Conservation (phyloP, 2,797 vertebrate species). For the Pangasius krempfi region DNA sequence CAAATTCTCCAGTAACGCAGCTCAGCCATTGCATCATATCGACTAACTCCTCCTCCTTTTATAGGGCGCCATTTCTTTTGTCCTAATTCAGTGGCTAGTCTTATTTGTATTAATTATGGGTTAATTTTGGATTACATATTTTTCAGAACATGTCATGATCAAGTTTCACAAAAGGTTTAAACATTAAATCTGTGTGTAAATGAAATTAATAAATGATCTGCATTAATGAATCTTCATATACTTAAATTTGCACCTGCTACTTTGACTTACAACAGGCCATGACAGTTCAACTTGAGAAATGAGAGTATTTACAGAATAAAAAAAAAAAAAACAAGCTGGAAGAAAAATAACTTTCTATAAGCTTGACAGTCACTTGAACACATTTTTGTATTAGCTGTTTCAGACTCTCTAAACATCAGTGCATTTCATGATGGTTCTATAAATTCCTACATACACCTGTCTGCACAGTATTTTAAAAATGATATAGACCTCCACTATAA, state of each 20-base stretch:
- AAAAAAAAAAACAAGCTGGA: not conserved
- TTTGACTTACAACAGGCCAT: not conserved
- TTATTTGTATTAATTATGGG: not conserved
- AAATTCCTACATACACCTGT: not conserved
- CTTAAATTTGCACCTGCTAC: not conserved
- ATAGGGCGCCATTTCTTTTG: not conserved
- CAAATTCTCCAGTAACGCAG: not conserved
- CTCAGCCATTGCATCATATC: not conserved
- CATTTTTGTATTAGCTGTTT: not conserved
- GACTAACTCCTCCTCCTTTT: not conserved
- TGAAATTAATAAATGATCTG: not conserved
- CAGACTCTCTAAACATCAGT: not conserved
- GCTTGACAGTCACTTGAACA: not conserved
- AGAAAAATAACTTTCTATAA: not conserved
- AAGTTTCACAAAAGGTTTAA: not conserved
- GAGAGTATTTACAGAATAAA: not conserved
- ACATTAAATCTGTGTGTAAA: not conserved
- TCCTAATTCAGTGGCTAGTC: not conserved
- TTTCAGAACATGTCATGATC: not conserved
- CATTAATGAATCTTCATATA: not conserved
- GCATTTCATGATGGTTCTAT: not conserved
- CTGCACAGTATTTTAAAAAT: constrained; percentile 2
- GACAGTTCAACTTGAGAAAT: not conserved
- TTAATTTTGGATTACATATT: not conserved
- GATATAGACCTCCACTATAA: not conserved